phyloP scores from a whole-genome alignment of 1,140 invertebrate species.

The Calliphora vicina region DNA sequence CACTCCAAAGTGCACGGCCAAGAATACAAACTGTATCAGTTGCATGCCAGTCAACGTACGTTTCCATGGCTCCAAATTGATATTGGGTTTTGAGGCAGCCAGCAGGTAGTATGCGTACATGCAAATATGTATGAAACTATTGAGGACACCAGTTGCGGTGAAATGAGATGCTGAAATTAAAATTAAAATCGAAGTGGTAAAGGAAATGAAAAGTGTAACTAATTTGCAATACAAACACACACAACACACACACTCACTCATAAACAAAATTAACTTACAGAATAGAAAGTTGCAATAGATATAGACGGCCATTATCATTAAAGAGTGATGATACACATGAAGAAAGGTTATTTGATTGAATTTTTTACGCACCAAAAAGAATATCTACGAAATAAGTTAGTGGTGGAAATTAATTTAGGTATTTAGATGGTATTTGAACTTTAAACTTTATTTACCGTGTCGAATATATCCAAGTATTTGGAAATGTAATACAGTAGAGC shows the following conservation, averaged over 20 bases:
- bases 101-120: constrained; percentile 3
- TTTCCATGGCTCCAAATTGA: not conserved
- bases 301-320: not conserved
- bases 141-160: not conserved
- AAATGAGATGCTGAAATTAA: not conserved
- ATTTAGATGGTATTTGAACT: not conserved
- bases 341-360: constrained; percentile 19
- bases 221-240: not conserved
- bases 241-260: no score
- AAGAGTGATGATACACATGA: constrained; percentile 17
- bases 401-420: not conserved
- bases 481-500: not conserved
- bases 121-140: not conserved
- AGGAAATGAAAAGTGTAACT: not conserved
- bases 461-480: constrained; percentile 6
- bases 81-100: not conserved
- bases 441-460: not conserved
- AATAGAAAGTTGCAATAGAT: not conserved
- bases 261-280: no score
- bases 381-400: not conserved
- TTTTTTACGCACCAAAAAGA: constrained; percentile 12
- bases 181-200: not conserved
- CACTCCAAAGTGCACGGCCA: not conserved
- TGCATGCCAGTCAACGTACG: not conserved
- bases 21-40: not conserved